Percentiles rank a stretch among this genome's conserved stretches.
Evolutionary conservation across 2,113 vertebrate species (phyloP).

Genomic region (Quiscalus mexicanus): DNA sequence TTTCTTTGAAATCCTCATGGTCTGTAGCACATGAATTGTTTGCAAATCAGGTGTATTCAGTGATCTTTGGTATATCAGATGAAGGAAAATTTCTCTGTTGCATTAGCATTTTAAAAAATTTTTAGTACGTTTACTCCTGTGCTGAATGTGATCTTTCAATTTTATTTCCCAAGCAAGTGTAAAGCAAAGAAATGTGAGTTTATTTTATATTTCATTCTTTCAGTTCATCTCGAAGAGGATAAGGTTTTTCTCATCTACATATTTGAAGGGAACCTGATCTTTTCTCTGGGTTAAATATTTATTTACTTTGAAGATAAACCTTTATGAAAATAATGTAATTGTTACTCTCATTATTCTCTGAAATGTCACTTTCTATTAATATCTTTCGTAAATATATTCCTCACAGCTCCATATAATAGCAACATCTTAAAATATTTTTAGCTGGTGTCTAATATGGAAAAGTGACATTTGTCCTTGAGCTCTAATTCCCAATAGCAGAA

Average conservation of each 20-base stretch:
- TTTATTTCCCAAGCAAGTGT: not conserved
- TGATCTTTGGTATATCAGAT: not conserved
- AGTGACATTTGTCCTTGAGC: slow-evolving; percentile 21
- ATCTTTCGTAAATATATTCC: not conserved
- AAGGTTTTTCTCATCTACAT: not conserved
- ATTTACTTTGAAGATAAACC: not conserved
- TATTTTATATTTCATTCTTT: not conserved
- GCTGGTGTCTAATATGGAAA: not conserved
- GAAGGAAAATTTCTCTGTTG: not conserved
- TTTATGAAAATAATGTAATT: not conserved
- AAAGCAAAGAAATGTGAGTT: not conserved
- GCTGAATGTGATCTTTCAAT: not conserved
- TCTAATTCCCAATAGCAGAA: slow-evolving; percentile 3
- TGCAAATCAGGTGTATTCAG: not conserved
- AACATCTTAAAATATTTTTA: not conserved
- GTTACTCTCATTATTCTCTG: not conserved
- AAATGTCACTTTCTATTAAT: not conserved
- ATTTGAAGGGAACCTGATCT: not conserved
- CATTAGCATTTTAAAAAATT: accelerated
- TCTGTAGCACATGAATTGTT: not conserved
- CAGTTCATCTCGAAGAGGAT: not conserved
- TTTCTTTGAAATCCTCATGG: not conserved
- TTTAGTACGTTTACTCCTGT: not conserved
- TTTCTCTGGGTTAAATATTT: not conserved
- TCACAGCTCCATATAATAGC: not conserved